Conservation (phyloP, 2,113 vertebrate species). For the Silurus glanis region DNA sequence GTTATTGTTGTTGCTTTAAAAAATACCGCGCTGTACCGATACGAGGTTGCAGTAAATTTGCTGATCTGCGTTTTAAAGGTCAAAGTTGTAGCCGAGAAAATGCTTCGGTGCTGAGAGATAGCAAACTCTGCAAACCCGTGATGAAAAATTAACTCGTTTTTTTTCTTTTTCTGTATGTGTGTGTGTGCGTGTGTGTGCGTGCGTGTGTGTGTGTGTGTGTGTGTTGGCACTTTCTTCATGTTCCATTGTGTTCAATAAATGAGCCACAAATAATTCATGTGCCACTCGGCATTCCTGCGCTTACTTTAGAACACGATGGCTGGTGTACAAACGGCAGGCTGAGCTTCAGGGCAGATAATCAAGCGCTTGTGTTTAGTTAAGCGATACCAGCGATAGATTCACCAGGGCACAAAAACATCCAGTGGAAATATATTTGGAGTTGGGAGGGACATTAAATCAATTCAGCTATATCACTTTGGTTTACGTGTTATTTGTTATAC, state of each 20-base stretch:
- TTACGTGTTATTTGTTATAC: constrained; percentile 46
- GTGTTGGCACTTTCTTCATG: background rate
- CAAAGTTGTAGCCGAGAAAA: background rate
- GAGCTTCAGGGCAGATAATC: background rate
- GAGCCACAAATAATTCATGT: constrained; percentile 44
- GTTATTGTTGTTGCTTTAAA: background rate
- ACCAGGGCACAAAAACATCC: background rate
- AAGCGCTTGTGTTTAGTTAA: background rate
- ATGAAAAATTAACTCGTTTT: constrained; percentile 8
- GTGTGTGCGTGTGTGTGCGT: background rate
- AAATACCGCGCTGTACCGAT: background rate
- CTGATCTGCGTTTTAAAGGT: constrained; percentile 13
- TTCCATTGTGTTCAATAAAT: constrained; percentile 42
- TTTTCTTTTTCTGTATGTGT: background rate
- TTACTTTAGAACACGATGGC: constrained; percentile 5
- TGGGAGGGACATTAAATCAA: constrained; percentile 25
- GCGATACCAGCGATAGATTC: too few species aligned
- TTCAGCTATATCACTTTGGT: constrained; percentile 49
- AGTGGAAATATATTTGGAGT: background rate
- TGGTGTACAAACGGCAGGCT: constrained; percentile 1
- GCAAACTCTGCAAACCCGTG: background rate
- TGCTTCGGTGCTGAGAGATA: background rate
- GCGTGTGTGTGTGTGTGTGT: background rate
- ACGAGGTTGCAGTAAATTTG: background rate
- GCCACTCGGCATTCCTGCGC: constrained; percentile 40